These are phyloP conservation scores for Crypturellus tataupa DNA, from an alignment of 2,797 vertebrate genomes.

Conservation along the genomic window DNA sequence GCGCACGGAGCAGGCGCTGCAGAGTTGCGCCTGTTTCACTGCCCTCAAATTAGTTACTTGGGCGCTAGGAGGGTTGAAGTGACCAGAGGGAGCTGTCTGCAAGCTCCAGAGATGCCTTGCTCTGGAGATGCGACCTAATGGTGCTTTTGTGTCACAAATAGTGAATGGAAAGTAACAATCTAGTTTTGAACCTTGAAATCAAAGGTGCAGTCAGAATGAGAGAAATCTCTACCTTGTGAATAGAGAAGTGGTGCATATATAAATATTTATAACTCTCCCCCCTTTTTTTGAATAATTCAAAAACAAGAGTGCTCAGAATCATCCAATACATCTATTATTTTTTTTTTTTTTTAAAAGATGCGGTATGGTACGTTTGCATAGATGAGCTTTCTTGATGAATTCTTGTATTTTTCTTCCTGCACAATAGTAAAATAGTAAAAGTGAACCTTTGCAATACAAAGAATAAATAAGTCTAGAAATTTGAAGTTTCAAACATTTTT, in stretches of 20 bases:
- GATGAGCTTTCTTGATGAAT: background rate
- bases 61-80: background rate
- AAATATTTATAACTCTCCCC: background rate
- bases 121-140: background rate
- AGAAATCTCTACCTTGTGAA: background rate
- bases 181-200: background rate
- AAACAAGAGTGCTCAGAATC: background rate
- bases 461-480: background rate
- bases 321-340: background rate
- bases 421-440: background rate
- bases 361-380: background rate
- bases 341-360: background rate
- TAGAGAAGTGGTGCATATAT: background rate
- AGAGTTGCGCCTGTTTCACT: background rate
- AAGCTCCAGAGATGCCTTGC: background rate
- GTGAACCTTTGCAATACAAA: background rate
- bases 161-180: background rate
- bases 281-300: background rate
- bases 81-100: background rate
- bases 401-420: background rate
- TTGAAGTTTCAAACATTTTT: background rate
- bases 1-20: background rate
- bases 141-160: background rate
- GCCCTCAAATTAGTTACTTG: background rate
- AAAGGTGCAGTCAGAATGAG: background rate